Evolutionary conservation across 2,888 invertebrate species (phyloP).

Genomic region (Ellobium chinense): DNA sequence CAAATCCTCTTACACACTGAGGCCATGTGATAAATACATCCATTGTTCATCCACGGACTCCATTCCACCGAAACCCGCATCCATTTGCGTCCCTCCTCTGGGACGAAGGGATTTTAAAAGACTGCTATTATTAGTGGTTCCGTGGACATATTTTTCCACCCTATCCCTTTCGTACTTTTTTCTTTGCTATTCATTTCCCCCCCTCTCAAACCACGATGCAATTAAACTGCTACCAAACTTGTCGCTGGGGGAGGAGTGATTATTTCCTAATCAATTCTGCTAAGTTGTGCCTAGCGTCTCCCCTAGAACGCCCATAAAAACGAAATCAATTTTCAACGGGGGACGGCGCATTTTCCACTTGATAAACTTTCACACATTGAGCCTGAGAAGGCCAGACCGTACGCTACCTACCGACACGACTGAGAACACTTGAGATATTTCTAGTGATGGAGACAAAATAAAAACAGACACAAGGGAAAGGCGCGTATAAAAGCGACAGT

Average conservation of each 20-base stretch:
- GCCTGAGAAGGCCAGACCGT: too few relatives aligned
- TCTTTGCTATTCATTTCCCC: neutral
- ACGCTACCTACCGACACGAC: too few relatives aligned
- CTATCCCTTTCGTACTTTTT: neutral
- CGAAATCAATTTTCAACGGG: neutral
- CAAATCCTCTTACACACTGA: conserved; percentile 9
- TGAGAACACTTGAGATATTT: too few relatives aligned
- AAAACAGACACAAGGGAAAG: too few relatives aligned
- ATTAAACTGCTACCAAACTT: neutral
- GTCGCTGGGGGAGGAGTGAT: neutral
- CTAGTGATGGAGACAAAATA: too few relatives aligned
- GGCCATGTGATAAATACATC: neutral
- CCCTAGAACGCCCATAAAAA: neutral
- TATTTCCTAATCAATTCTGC: neutral
- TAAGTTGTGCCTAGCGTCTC: neutral
- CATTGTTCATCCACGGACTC: neutral
- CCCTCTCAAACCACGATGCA: neutral
- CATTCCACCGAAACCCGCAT: neutral
- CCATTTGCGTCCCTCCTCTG: neutral
- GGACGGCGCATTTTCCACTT: neutral
- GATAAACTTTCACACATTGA: neutral
- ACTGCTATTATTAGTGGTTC: neutral
- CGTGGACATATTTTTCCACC: neutral
- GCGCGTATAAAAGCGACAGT: too few relatives aligned
- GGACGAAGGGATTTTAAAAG: neutral